phyloP scores from a whole-genome alignment of 2,888 invertebrate genomes.

The Cenopis cana region DNA sequence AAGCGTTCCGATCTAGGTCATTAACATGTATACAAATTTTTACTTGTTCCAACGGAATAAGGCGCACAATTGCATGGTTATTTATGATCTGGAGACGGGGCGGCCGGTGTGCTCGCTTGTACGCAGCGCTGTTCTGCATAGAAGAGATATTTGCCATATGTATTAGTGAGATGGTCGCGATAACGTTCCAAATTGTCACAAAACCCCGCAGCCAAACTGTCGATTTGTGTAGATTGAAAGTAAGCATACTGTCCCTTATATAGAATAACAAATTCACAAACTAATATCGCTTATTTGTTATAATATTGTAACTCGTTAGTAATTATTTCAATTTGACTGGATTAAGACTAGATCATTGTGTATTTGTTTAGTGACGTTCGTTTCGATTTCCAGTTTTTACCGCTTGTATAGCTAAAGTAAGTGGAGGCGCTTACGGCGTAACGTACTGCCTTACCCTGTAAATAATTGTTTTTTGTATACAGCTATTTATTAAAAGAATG shows the following conservation, averaged over 20 bases:
- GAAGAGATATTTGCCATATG: slow-evolving; percentile 79
- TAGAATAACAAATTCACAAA: slow-evolving; percentile 82
- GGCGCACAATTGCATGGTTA: slow-evolving; percentile 26
- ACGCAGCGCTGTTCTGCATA: slow-evolving; percentile 43
- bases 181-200: slow-evolving; percentile 74
- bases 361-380: slow-evolving; percentile 73
- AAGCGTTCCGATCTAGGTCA: neutral
- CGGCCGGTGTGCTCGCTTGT: slow-evolving; percentile 1
- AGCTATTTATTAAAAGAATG: slow-evolving; percentile 85
- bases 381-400: slow-evolving; percentile 77
- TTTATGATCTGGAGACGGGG: neutral
- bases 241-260: slow-evolving; percentile 58
- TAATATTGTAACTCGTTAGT: slow-evolving; percentile 79
- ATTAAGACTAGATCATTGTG: slow-evolving; percentile 70
- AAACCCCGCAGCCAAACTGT: slow-evolving; percentile 59
- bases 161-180: slow-evolving; percentile 80
- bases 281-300: slow-evolving; percentile 82
- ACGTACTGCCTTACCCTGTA: slow-evolving; percentile 84
- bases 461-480: slow-evolving; percentile 86
- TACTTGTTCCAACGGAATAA: slow-evolving; percentile 27
- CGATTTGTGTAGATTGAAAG: slow-evolving; percentile 57
- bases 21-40: slow-evolving; percentile 20
- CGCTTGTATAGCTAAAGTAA: slow-evolving; percentile 83
- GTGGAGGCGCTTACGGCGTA: slow-evolving; percentile 81
- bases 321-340: slow-evolving; percentile 80